These are phyloP conservation scores for Plutella xylostella DNA, from an alignment of 2,888 invertebrate genomes.

Conservation along the genomic window DNA sequence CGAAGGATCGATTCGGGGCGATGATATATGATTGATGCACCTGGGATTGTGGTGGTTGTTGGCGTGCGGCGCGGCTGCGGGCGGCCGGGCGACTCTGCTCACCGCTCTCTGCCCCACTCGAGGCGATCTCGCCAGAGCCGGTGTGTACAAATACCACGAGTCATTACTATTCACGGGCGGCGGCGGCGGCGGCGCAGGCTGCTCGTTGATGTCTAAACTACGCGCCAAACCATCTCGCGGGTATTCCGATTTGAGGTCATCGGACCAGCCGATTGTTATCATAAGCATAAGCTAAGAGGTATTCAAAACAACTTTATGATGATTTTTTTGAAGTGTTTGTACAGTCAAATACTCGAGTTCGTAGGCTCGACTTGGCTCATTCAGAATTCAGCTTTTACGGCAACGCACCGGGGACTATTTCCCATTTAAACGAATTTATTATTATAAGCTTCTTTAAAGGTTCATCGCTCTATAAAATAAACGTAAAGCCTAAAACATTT, in stretches of 20 bases:
- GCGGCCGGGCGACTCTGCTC: constrained; percentile 38
- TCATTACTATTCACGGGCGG: too few relatives aligned
- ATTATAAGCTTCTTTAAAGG: not conserved
- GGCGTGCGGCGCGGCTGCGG: constrained; percentile 50
- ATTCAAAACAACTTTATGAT: not conserved
- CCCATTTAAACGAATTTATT: not conserved
- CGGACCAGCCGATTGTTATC: constrained; percentile 3
- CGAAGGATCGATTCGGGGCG: not conserved
- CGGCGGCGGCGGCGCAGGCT: not conserved
- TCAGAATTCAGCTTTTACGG: too few relatives aligned
- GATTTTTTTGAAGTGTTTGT: too few relatives aligned
- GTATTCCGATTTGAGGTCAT: constrained; percentile 2
- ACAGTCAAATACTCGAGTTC: too few relatives aligned
- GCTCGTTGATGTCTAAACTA: constrained; percentile 47
- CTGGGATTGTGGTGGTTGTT: constrained; percentile 13
- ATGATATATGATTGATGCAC: constrained; percentile 1
- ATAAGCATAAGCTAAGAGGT: not conserved
- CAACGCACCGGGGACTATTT: too few relatives aligned
- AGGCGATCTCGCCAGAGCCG: constrained; percentile 34
- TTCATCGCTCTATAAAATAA: not conserved
- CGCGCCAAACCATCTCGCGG: constrained; percentile 6
- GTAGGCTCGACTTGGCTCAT: too few relatives aligned
- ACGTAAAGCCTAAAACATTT: not conserved
- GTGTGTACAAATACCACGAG: constrained; percentile 46
- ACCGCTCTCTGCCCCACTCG: not conserved